Evolutionary conservation across 2,797 vertebrate species (phyloP), one percentile per base, ranked within the genome.

Genomic region (Vireo griseus): DNA sequence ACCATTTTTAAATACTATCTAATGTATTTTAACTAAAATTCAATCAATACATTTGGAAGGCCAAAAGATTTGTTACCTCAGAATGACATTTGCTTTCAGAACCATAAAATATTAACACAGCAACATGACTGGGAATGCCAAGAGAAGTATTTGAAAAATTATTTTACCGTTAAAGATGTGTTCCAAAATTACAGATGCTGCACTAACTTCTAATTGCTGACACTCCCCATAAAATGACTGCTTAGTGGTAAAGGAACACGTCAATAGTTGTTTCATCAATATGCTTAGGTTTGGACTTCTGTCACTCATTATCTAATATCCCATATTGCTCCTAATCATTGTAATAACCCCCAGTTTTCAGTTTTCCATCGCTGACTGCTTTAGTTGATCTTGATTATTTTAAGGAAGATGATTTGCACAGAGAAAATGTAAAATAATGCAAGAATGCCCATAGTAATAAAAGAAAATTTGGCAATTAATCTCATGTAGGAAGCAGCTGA

Each of bases 41-140:
- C 54, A 62, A 44, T 86, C 67, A 80, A 90, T 88, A 86, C 7
- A 74, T 33, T 86, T 67, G 67, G 52, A 58, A 83, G 28, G 35
- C 45, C 39, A 67, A 55, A 76, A 86, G 21, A 91, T 67, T 51
- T 66, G 11, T 45, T 57, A 86, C 21, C 17, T 86, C 65, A 81
- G 52, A 90, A 94, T 84, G 20, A 45, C 26, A 72, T 61, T 52
- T 86, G 35, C 85, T 57, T 91, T 94, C 58, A 94, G 33, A 93
- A 83, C 16, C 24, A 89, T 44, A 66, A 91, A 94, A 84, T 33
- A 90, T 29, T 86, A 92, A 91, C 59, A 71, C 1, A 83, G 40
- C 25, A 81, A 55, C 35, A 61, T 37, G n/a, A 88, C 35, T 59
- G 17, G 9, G 29, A 88, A 88, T 39, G 66, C 28, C 39, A 79